These are phyloP conservation scores for Habropoda laboriosa DNA, from an alignment of 1,140 invertebrate genomes.

Conservation along the genomic window DNA sequence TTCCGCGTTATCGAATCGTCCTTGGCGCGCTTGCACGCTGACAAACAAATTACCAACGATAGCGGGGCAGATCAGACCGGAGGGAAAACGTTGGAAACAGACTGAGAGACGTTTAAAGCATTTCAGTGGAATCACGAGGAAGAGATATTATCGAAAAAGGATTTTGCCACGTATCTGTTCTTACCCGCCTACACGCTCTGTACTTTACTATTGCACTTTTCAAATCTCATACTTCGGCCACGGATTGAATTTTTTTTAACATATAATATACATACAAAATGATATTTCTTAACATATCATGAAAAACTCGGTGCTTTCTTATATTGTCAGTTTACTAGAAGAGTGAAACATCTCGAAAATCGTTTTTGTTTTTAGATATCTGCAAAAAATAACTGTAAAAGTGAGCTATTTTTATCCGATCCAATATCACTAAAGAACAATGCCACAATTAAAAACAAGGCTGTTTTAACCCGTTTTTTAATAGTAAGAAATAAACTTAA, in stretches of 20 bases:
- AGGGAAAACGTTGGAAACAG: conserved; percentile 17
- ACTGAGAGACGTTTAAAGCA: conserved; percentile 51
- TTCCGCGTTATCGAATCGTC: conserved; percentile 54
- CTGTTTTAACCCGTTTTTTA: no score
- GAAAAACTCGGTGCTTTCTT: no score
- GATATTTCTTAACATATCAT: no score
- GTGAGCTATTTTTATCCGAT: no score
- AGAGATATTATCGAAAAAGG: conserved; percentile 60
- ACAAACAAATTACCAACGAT: conserved; percentile 21
- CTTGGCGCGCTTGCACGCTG: conserved; percentile 40
- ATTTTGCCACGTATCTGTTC: conserved; percentile 44
- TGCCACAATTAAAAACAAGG: no score
- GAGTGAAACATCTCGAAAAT: no score
- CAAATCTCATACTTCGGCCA: conserved; percentile 26
- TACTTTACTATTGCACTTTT: background rate
- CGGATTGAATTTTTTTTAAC: background rate
- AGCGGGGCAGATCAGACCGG: background rate
- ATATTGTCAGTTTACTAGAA: no score
- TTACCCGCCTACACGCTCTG: background rate
- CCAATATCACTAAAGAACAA: no score
- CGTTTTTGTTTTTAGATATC: no score
- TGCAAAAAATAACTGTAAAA: no score
- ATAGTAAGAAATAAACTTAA: no score
- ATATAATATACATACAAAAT: no score
- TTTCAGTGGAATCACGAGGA: conserved; percentile 53